Conservation (phyloP, 2,888 invertebrate genomes). For the Arge pagana region DNA sequence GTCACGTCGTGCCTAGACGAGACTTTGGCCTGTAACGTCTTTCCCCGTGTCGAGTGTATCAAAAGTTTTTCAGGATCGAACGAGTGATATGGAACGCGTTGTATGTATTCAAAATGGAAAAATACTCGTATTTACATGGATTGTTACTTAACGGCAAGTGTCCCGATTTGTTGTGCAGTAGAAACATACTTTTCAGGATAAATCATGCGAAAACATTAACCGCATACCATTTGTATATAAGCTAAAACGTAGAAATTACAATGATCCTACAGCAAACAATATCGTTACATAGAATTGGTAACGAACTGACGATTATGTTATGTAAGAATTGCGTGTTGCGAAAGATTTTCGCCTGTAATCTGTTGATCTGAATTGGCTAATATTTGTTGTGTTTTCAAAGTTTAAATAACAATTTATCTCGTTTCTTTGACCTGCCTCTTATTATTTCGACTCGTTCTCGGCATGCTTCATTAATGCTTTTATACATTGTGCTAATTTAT, state of each 20-base stretch:
- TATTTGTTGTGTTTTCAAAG: conserved; percentile 57
- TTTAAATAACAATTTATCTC: conserved; percentile 54
- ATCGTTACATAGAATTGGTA: conserved; percentile 38
- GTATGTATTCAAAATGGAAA: too few species aligned
- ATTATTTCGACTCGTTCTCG: conserved; percentile 12
- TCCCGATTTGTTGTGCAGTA: too few species aligned
- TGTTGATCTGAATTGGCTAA: conserved; percentile 44
- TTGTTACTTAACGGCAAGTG: too few species aligned
- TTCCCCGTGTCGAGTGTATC: too few species aligned
- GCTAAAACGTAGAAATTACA: conserved; percentile 38
- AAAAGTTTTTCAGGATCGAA: too few species aligned
- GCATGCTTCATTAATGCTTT: conserved; percentile 49
- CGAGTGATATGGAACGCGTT: too few species aligned
- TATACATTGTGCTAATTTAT: conserved; percentile 11
- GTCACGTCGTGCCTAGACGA: too few species aligned
- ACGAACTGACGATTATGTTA: conserved; percentile 11
- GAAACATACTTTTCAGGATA: conserved; percentile 10
- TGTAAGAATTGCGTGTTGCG: conserved; percentile 18
- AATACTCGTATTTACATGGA: too few species aligned
- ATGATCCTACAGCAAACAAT: conserved; percentile 38
- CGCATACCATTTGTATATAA: conserved; percentile 36
- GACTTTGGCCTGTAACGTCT: too few species aligned
- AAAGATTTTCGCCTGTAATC: conserved; percentile 37
- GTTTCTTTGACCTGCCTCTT: conserved; percentile 47
- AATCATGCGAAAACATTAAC: conserved; percentile 15